phyloP scores from a whole-genome alignment of 2,113 vertebrate genomes.

The Panthera leo region DNA sequence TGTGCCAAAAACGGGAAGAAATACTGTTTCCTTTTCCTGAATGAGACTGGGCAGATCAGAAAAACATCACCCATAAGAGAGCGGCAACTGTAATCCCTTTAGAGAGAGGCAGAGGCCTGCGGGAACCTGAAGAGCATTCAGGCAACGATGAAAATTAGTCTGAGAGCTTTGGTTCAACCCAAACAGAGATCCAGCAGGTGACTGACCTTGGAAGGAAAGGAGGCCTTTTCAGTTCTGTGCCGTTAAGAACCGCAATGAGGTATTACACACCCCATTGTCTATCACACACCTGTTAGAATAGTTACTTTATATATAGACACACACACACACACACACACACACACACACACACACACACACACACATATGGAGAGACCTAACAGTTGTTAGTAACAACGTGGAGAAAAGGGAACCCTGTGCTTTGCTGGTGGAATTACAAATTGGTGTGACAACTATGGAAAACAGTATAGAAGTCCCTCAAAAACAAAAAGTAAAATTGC shows the following conservation, averaged over 20 bases:
- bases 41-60: background rate
- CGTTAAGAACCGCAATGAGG: background rate
- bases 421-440: background rate
- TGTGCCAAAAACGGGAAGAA: background rate
- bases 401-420: background rate
- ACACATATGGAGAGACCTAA: background rate
- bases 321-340: background rate
- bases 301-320: background rate
- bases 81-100: background rate
- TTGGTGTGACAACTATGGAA: background rate
- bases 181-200: rapidly evolving
- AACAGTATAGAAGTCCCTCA: background rate
- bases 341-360: background rate
- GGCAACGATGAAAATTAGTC: background rate
- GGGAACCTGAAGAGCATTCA: background rate
- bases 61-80: background rate
- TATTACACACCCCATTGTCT: background rate
- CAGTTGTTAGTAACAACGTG: background rate
- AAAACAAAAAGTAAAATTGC: background rate
- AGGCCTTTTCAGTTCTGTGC: background rate
- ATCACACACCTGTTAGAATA: background rate
- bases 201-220: background rate
- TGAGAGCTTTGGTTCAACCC: background rate
- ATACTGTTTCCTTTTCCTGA: background rate
- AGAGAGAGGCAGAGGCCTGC: background rate